These are phyloP conservation scores for Coptotermes formosanus DNA, from an alignment of 1,140 invertebrate genomes.

Conservation along the genomic window DNA sequence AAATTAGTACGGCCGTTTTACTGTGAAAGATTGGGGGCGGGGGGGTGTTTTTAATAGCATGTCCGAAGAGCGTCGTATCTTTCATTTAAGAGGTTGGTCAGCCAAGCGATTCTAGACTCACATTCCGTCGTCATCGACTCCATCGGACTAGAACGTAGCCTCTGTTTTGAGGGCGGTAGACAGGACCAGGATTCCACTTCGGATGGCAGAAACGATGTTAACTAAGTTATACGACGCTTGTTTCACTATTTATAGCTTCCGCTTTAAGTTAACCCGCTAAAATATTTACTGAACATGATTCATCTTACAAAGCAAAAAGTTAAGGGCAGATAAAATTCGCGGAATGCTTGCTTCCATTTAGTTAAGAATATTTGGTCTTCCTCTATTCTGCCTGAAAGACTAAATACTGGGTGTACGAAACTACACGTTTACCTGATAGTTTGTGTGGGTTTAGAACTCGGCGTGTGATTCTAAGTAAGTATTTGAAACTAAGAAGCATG, in stretches of 20 bases:
- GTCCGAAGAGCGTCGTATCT: background rate
- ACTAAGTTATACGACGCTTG: background rate
- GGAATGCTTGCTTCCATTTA: no score
- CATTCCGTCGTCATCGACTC: background rate
- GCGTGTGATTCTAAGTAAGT: no score
- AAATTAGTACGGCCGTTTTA: slow-evolving; percentile 10
- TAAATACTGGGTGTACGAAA: no score
- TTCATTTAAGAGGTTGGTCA: slow-evolving; percentile 12
- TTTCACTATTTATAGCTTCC: background rate
- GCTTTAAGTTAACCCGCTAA: background rate
- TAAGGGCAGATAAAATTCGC: no score
- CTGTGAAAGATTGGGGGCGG: background rate
- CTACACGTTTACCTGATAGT: no score
- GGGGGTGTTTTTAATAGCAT: background rate
- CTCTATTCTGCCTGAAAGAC: no score
- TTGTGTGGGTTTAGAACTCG: no score
- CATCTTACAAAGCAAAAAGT: background rate
- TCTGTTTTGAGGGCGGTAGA: background rate
- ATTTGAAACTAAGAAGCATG: no score
- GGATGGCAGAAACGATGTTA: background rate
- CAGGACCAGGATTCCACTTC: background rate
- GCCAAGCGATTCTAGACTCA: background rate
- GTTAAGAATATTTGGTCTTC: no score
- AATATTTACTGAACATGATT: background rate
- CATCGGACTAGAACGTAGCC: background rate